Evolutionary conservation across 2,797 vertebrate genomes (phyloP).

Genomic region (Pteronotus mesoamericanus): DNA sequence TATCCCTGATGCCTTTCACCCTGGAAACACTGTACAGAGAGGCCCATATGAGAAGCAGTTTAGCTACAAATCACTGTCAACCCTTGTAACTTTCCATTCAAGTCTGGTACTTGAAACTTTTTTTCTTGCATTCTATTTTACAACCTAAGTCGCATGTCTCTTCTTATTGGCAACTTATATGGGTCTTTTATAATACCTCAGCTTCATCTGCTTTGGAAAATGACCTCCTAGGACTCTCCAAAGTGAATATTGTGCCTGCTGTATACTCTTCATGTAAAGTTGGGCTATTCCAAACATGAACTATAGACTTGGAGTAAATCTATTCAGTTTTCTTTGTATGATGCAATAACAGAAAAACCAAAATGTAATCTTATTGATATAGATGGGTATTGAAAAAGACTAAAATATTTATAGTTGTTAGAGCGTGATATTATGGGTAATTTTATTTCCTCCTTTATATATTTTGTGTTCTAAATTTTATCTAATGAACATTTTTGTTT

Average conservation of each 20-base stretch:
- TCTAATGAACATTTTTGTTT: background rate
- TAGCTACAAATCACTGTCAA: background rate
- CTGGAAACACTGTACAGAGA: background rate
- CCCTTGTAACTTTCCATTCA: background rate
- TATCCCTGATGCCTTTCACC: background rate
- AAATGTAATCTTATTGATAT: background rate
- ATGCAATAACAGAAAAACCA: background rate
- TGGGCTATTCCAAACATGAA: background rate
- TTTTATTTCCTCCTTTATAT: background rate
- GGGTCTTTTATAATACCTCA: background rate
- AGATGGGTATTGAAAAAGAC: background rate
- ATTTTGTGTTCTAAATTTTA: background rate
- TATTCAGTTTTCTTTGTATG: background rate
- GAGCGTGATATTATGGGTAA: background rate
- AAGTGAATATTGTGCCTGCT: background rate
- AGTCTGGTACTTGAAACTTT: background rate
- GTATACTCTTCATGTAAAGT: background rate
- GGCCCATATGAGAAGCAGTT: background rate
- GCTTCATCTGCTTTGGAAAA: background rate
- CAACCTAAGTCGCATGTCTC: background rate
- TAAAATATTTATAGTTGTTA: background rate
- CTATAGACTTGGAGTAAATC: background rate
- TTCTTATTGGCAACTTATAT: background rate
- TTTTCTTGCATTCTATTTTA: background rate
- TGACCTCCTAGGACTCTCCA: background rate